A percentile compares a stretch with the other conserved stretches of the same genome.
These are phyloP conservation scores for Coregonus clupeaformis DNA, from an alignment of 2,113 vertebrate genomes.

Conservation along the genomic window DNA sequence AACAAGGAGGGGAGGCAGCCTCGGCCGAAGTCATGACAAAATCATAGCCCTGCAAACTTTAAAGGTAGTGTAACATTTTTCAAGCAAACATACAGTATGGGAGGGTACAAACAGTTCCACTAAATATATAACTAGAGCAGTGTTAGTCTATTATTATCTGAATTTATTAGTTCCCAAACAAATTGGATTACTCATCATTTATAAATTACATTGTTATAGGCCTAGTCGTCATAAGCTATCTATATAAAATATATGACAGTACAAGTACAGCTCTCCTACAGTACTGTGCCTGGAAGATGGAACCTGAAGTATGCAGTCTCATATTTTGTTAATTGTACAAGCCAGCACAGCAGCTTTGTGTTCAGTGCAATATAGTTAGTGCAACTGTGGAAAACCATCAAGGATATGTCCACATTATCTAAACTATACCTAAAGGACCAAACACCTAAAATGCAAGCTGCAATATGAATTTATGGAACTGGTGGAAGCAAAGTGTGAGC, in stretches of 20 bases:
- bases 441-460: not conserved
- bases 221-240: no score
- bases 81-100: not conserved
- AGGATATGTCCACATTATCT: not conserved
- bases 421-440: not conserved
- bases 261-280: not conserved
- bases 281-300: not conserved
- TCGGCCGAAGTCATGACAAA: no score
- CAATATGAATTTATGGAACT: not conserved
- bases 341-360: conserved; percentile 3
- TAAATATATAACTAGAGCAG: not conserved
- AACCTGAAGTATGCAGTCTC: not conserved
- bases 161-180: not conserved
- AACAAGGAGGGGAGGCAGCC: no score
- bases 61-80: not conserved
- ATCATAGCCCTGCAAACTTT: not conserved
- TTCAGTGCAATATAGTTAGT: conserved; percentile 14
- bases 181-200: not conserved
- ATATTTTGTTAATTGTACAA: not conserved
- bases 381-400: not conserved
- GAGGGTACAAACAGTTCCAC: not conserved
- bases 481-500: not conserved
- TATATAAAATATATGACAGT: not conserved
- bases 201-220: not conserved
- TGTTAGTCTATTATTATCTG: not conserved